Percentiles rank a stretch among this genome's conserved stretches.
phyloP scores from a whole-genome alignment of 2,113 vertebrate genomes.

The Megalops atlanticus region DNA sequence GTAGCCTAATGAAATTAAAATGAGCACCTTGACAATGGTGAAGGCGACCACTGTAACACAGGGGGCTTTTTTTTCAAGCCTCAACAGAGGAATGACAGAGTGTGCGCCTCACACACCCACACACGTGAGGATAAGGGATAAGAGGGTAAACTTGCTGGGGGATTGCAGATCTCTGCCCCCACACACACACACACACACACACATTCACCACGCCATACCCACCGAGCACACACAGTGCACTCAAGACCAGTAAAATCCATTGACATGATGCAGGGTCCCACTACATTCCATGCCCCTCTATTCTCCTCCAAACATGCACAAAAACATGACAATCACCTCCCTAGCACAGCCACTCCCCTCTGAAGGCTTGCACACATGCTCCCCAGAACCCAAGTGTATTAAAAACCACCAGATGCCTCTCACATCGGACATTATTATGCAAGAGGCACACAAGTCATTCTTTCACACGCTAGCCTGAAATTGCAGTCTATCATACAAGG shows the following conservation, averaged over 20 bases:
- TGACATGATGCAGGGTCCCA: constrained; percentile 18
- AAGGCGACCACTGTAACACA: constrained; percentile 52
- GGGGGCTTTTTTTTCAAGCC: constrained; percentile 28
- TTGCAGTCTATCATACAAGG: background rate
- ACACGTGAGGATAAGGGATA: constrained; percentile 27
- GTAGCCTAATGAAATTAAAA: constrained; percentile 76
- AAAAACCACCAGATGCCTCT: constrained; percentile 12
- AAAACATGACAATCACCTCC: constrained; percentile 18
- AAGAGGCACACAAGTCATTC: background rate
- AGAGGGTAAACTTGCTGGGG: constrained; percentile 54
- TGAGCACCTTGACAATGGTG: constrained; percentile 68
- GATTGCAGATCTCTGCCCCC: constrained; percentile 41
- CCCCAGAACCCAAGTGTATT: background rate
- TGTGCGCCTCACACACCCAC: background rate
- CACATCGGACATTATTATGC: constrained; percentile 13
- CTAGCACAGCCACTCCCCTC: background rate
- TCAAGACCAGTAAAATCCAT: constrained; percentile 60
- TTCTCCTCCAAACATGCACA: constrained; percentile 15
- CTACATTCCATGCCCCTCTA: constrained; percentile 19
- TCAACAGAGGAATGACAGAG: constrained; percentile 51
- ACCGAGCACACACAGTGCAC: constrained; percentile 53
- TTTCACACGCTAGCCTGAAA: background rate
- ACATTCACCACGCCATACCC: constrained; percentile 57
- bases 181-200: background rate
- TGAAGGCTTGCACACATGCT: background rate